Base-by-base conservation (phyloP, 1,140 invertebrate genomes). In the Drosophila quadrilineata region DNA sequence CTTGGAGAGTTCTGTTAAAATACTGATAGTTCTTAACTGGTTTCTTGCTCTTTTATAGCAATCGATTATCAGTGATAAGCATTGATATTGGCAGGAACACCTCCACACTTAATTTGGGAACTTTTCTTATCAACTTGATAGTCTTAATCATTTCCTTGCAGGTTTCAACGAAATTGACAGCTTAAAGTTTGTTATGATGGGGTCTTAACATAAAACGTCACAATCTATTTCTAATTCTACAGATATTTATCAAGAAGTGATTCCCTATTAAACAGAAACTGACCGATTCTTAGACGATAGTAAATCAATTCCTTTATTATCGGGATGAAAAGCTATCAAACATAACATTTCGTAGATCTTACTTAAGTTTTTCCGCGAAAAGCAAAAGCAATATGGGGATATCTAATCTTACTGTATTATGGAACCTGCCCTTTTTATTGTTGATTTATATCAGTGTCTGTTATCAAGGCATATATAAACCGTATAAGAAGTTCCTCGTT, bases 61-160 rank as follows among this genome's bases (percentile, higher is more conserved):
- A 12, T 31, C n/a, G 10, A 1, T 48, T 19, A 6, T 6, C 3
- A 19, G 9, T 46, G 17, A 33, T 33, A 31, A 31, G n/a, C 19
- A 21, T 21, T 4, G n/a, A n/a, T n/a, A n/a, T 21, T 21, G 4
- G 31, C 17, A 29, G 49, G 35, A 58, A 9, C n/a, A 73, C 63
- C 38, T 54, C 53, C 22, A 43, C n/a, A 67, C 19, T 41, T 38
- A 17, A 41, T 10, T 41, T 17, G 8, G 6, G 2, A 38, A 17
- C 19, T 38, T 6, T 38, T 38, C 9, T 33, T 8, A 28, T 48
- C 17, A 33, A 31, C 3, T 12, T 2, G 5, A n/a, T 3, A 14
- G 21, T 28, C 21, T 16, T n/a, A 10, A 14, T 26, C 12, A 9
- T 6, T 12, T 43, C 1, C 40, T 28, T 28, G 24, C 12, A 26